These are phyloP conservation scores for Vannuccia rotundouncinata DNA, from an alignment of 2,888 invertebrate species.

Conservation along the genomic window DNA sequence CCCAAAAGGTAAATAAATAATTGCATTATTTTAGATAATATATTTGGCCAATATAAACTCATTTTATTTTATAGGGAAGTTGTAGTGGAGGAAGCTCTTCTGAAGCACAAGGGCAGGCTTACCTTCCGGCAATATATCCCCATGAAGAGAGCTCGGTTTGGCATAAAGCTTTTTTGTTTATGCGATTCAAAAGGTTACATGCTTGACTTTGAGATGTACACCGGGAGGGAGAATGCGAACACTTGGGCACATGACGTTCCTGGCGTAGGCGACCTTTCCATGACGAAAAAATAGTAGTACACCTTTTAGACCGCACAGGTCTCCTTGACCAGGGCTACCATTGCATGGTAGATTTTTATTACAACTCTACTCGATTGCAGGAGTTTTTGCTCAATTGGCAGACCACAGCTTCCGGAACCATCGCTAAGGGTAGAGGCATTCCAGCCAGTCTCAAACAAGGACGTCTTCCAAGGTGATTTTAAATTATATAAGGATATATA, in stretches of 20 bases:
- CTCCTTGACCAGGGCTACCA: slow-evolving; percentile 7
- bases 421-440: background rate
- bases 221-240: background rate
- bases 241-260: background rate
- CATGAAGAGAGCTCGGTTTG: background rate
- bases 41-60: background rate
- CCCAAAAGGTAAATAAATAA: background rate
- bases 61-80: background rate
- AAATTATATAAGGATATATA: background rate
- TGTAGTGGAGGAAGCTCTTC: background rate
- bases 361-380: background rate
- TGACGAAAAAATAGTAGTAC: background rate
- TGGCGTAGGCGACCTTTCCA: background rate
- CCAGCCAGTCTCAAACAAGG: background rate
- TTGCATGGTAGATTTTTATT: background rate
- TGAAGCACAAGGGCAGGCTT: background rate
- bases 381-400: background rate
- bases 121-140: background rate
- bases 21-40: background rate
- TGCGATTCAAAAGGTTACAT: slow-evolving; percentile 2
- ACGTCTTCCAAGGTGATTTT: background rate
- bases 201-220: background rate
- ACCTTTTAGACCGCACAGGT: background rate
- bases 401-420: background rate
- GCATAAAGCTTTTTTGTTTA: background rate